Evolutionary conservation across 1,140 invertebrate species (phyloP).

Genomic region (Lepidurus apus): DNA sequence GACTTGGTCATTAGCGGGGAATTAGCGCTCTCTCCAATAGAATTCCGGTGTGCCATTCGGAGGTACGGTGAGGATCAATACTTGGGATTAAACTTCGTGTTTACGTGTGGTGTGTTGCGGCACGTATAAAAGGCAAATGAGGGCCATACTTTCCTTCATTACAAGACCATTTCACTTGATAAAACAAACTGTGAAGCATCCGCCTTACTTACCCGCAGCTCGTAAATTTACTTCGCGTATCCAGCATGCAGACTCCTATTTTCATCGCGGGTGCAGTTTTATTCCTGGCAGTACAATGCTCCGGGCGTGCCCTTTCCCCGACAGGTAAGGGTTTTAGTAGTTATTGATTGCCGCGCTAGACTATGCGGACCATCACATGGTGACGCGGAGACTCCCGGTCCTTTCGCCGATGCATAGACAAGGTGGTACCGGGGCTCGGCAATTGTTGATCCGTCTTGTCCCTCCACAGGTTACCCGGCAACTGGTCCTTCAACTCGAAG

Average conservation of each 20-base stretch:
- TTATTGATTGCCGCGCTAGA: neutral
- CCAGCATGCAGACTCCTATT: neutral
- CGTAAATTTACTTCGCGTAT: neutral
- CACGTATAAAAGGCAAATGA: neutral
- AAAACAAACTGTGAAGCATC: neutral
- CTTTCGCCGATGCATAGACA: neutral
- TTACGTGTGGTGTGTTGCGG: neutral
- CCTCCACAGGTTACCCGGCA: neutral
- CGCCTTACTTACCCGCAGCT: neutral
- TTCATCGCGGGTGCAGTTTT: neutral
- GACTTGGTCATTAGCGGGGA: neutral
- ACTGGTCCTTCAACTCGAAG: neutral
- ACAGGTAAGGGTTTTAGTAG: neutral
- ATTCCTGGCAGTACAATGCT: neutral
- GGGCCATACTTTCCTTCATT: neutral
- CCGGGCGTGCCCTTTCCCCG: neutral
- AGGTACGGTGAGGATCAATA: constrained; percentile 1
- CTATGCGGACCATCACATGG: neutral
- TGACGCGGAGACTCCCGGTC: neutral
- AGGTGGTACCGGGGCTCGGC: neutral
- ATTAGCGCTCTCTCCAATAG: neutral
- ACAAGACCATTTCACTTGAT: neutral
- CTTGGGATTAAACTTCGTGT: neutral
- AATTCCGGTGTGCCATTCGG: neutral
- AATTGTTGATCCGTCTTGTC: neutral